These are phyloP conservation scores for Chelonoidis abingdonii DNA, from an alignment of 2,113 vertebrate genomes.

Conservation along the genomic window DNA sequence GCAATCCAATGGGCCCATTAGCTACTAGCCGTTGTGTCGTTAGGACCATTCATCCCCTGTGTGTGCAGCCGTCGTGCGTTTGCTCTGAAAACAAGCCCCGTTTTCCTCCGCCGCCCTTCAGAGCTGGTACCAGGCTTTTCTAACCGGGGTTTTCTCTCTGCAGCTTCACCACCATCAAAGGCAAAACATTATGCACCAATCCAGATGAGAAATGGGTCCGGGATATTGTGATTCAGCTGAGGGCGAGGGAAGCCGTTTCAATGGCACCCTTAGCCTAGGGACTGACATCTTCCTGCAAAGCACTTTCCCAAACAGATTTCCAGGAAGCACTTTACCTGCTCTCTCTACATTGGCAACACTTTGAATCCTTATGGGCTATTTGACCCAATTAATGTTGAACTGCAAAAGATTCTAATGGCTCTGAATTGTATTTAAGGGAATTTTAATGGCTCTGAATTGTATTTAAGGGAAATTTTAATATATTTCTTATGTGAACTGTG, in stretches of 20 bases:
- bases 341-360: not conserved
- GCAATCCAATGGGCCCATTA: not conserved
- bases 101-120: not conserved
- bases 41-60: not conserved
- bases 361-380: not conserved
- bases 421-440: not conserved
- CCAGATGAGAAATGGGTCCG: slow-evolving; percentile 52
- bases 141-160: not conserved
- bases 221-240: not conserved
- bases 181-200: not conserved
- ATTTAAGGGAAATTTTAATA: not conserved
- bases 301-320: not conserved
- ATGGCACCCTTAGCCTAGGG: not conserved
- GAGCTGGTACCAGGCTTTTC: not conserved
- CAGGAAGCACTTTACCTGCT: accelerated
- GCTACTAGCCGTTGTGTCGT: not conserved
- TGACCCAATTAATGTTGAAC: not conserved
- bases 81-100: not conserved
- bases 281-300: not conserved
- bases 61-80: too few species aligned
- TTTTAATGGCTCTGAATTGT: slow-evolving; percentile 15
- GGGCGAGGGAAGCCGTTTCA: not conserved
- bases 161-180: slow-evolving; percentile 62
- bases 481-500: not conserved
- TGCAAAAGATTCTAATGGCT: not conserved